Evolutionary conservation across 2,888 invertebrate genomes (phyloP).

Genomic region (Lasiommata megera): DNA sequence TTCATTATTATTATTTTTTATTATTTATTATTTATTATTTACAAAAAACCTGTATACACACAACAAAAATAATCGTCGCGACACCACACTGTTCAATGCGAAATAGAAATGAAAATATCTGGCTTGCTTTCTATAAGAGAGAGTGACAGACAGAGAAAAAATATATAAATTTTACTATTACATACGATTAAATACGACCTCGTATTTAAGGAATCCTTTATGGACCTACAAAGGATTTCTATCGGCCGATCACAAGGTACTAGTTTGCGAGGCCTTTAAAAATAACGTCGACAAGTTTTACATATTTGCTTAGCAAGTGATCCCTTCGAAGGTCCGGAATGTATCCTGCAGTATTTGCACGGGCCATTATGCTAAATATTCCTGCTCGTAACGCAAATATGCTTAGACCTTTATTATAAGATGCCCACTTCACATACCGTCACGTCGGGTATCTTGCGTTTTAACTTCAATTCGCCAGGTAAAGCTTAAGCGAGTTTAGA

Average conservation of each 20-base stretch:
- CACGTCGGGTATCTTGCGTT: not conserved
- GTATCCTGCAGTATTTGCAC: not conserved
- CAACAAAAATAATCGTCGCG: no score
- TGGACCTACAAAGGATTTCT: not conserved
- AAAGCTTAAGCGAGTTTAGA: not conserved
- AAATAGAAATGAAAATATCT: no score
- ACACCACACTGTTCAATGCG: no score
- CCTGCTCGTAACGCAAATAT: not conserved
- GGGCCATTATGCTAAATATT: constrained; percentile 2
- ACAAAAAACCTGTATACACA: no score
- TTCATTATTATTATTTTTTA: no score
- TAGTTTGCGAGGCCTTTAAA: not conserved
- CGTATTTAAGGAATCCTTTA: not conserved
- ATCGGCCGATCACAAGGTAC: not conserved
- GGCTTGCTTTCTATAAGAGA: no score
- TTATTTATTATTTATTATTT: no score
- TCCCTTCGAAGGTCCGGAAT: constrained; percentile 2
- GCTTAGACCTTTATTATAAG: not conserved
- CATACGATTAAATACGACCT: not conserved
- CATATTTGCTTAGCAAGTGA: not conserved
- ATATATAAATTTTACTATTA: no score
- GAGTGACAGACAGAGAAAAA: no score
- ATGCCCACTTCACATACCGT: not conserved
- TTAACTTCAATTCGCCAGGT: not conserved
- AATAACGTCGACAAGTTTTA: not conserved